Evolutionary conservation across 1,140 invertebrate species (phyloP), one percentile per base, ranked within the genome.

Genomic region (Drosophila albomicans): DNA sequence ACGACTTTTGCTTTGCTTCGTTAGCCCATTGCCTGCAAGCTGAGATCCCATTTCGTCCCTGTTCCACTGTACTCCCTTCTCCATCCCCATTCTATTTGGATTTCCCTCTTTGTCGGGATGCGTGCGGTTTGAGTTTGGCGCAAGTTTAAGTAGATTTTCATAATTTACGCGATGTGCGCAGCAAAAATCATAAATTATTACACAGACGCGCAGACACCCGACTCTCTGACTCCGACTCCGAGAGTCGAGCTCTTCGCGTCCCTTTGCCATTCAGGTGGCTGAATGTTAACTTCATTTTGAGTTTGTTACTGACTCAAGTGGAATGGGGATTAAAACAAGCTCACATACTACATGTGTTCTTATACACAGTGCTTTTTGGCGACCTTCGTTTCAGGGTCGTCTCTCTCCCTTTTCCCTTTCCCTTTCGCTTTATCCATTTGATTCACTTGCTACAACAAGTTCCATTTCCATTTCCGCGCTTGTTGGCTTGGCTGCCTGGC

Each of bases 91-190:
- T 8, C n/a, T 15, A 6, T 46, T 7, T 30, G 5, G 13, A 30
- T 13, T 52, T 52, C 28, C 28, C 13, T 10, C 48, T 46, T 67
- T 68, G 51, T 78, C 32, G 43, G 16, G 45, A 5, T 38, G 65
- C 15, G 51, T 75, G 59, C n/a, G 65, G 70, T 78, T 75, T 25
- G 65, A 63, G 65, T 61, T 65, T 62, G 77, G 62, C 75, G 63
- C 80, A 89, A 88, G 78, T 89, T 89, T 85, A 90, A 89, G 85
- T 89, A 87, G 85, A 90, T 89, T 89, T 89, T 89, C 86, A 85
- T 89, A 90, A 89, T 90, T 89, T 89, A 89, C 86, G 85, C 86
- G 71, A 75, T 79, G 49, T 54, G 81, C 54, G 62, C 61, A 73
- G 64, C 77, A 74, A 58, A 79, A 89, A 79, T 81, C 78, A 90